These are phyloP conservation scores for Neoniphon sammara DNA, from an alignment of 2,797 vertebrate species.

Conservation along the genomic window DNA sequence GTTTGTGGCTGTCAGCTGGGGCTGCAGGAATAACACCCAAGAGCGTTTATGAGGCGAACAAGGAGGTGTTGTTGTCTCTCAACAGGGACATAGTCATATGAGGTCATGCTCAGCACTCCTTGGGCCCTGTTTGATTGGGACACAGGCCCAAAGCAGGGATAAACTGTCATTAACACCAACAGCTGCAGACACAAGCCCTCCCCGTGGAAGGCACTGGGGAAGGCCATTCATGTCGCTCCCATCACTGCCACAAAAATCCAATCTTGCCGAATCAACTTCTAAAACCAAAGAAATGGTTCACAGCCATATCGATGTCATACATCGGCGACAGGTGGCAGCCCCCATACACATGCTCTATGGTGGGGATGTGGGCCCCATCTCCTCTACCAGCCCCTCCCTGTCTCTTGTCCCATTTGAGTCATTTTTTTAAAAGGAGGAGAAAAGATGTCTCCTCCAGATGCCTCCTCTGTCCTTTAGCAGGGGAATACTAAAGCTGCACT, in stretches of 20 bases:
- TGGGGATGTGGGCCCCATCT: constrained; percentile 30
- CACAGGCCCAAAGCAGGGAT: constrained; percentile 71
- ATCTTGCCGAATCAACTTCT: constrained; percentile 67
- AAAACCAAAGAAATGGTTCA: constrained; percentile 75
- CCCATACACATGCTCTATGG: constrained; percentile 33
- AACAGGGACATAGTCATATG: constrained; percentile 54
- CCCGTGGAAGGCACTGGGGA: constrained; percentile 51
- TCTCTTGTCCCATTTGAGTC: constrained; percentile 20
- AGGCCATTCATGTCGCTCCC: constrained; percentile 39
- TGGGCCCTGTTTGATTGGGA: constrained; percentile 71
- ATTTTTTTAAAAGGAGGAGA: constrained; percentile 29
- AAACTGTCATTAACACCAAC: constrained; percentile 78
- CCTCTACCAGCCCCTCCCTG: neutral
- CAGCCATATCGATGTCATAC: constrained; percentile 75
- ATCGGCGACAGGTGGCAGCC: constrained; percentile 73
- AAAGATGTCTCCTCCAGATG: neutral
- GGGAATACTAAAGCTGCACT: neutral
- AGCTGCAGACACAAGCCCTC: constrained; percentile 77
- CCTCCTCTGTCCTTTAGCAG: neutral
- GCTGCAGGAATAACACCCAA: constrained; percentile 58
- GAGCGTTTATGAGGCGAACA: constrained; percentile 71
- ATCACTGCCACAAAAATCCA: constrained; percentile 44
- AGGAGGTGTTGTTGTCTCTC: constrained; percentile 64
- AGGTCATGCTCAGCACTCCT: constrained; percentile 59
- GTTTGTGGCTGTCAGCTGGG: constrained; percentile 59